Evolutionary conservation across 2,113 vertebrate genomes (phyloP).

Genomic region (Eulemur rufifrons): DNA sequence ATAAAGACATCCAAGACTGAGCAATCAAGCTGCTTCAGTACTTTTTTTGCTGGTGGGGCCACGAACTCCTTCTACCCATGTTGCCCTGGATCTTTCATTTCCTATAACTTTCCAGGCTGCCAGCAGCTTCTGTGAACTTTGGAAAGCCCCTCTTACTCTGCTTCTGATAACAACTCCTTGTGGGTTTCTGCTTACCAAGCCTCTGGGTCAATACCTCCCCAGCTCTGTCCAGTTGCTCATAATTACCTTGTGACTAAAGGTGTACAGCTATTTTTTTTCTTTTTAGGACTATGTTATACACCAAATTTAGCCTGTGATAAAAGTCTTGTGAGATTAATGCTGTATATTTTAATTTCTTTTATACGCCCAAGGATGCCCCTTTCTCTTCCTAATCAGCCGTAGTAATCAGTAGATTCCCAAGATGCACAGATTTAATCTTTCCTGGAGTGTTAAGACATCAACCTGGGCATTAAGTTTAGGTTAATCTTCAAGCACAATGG

Average conservation of each 20-base stretch:
- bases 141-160: not conserved
- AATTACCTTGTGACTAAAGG: not conserved
- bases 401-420: not conserved
- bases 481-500: not conserved
- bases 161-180: not conserved
- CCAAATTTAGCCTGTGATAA: not conserved
- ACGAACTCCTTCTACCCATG: not conserved
- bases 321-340: not conserved
- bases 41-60: not conserved
- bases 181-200: not conserved
- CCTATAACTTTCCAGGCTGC: not conserved
- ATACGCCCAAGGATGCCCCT: not conserved
- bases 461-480: not conserved
- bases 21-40: not conserved
- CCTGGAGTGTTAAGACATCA: not conserved
- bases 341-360: not conserved
- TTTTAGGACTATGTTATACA: not conserved
- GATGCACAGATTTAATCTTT: not conserved
- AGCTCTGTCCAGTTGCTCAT: not conserved
- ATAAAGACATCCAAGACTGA: conserved; percentile 7
- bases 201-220: not conserved
- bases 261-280: not conserved
- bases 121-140: not conserved
- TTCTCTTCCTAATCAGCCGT: not conserved
- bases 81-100: conserved; percentile 20